These are phyloP conservation scores for Poliocrania exsul DNA, from an alignment of 2,797 vertebrate species.

Conservation along the genomic window DNA sequence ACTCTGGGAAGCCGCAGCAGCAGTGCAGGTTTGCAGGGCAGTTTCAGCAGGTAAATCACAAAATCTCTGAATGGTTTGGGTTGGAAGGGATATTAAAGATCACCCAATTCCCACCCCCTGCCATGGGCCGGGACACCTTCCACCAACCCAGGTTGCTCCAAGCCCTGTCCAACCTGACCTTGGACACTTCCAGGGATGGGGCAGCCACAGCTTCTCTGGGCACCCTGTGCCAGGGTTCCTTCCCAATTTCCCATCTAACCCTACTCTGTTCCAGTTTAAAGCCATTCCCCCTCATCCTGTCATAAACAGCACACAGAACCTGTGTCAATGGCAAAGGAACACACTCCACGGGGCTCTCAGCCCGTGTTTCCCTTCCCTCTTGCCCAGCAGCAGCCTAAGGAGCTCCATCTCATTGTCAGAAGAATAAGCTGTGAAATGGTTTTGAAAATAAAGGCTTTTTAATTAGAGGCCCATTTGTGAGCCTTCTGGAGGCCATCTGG, in stretches of 20 bases:
- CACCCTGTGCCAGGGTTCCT: neutral
- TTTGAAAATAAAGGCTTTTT: slow-evolving; percentile 30
- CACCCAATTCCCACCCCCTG: neutral
- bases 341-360: neutral
- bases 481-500: slow-evolving; percentile 53
- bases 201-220: neutral
- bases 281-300: neutral
- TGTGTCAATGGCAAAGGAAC: accelerated
- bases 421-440: slow-evolving; percentile 28
- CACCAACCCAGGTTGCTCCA: neutral
- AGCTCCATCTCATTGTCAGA: neutral
- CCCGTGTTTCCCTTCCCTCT: neutral
- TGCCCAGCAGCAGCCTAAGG: neutral
- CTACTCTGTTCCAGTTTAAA: no score
- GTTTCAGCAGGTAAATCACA: neutral
- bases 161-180: neutral
- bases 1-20: neutral
- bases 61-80: neutral
- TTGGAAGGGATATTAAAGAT: neutral
- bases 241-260: accelerated
- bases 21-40: accelerated
- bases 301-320: accelerated
- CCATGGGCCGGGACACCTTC: neutral
- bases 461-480: slow-evolving; percentile 3
- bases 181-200: neutral